A percentile compares a stretch with the other conserved stretches of the same genome.
phyloP scores from a whole-genome alignment of 2,113 vertebrate genomes.

The Phodopus roborovskii region DNA sequence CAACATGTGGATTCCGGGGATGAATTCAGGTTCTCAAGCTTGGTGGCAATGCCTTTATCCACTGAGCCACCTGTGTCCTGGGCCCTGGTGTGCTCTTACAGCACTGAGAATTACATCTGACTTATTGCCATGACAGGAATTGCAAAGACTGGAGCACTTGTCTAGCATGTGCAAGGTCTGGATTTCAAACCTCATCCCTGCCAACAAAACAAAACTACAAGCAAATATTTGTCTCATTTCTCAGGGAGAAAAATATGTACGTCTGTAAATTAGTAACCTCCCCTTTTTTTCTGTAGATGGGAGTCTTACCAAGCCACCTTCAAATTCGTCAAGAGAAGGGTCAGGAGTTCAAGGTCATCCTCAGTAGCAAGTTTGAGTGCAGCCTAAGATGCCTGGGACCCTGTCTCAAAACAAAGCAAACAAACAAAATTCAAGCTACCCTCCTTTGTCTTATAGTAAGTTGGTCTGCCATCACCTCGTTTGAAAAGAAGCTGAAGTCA shows the following conservation, averaged over 20 bases:
- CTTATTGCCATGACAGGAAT: background rate
- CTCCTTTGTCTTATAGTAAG: background rate
- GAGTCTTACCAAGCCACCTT: background rate
- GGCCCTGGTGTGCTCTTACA: background rate
- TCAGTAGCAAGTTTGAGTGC: background rate
- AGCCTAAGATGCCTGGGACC: background rate
- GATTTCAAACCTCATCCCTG: background rate
- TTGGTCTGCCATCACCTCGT: background rate
- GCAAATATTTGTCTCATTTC: background rate
- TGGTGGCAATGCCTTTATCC: background rate
- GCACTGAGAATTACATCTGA: background rate
- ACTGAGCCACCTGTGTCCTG: background rate
- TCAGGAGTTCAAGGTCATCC: background rate
- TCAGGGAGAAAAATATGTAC: background rate
- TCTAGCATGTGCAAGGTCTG: background rate
- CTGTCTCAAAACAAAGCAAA: background rate
- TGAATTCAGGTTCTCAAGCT: background rate
- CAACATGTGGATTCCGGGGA: background rate
- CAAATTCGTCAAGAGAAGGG: background rate
- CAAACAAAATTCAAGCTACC: background rate
- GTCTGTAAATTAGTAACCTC: background rate
- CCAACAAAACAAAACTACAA: background rate
- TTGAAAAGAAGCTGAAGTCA: background rate
- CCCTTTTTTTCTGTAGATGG: background rate
- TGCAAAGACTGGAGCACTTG: background rate